Evolutionary conservation across 2,888 invertebrate genomes (phyloP), one percentile per base, ranked within the genome.

Genomic region (Peribatodes rhomboidaria): DNA sequence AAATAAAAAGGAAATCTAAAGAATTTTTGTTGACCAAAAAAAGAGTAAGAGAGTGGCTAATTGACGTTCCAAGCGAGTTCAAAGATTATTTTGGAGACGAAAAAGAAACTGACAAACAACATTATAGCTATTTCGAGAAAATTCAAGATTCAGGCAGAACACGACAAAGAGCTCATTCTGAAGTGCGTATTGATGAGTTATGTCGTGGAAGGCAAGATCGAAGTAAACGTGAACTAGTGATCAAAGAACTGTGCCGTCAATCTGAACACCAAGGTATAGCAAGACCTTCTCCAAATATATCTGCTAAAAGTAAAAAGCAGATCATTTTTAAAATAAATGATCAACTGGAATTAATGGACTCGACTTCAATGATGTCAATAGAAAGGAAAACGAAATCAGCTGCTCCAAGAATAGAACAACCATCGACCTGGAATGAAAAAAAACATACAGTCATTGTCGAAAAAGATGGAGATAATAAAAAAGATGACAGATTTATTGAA

Each of bases 1-100:
- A 58, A 68, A 49, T 68, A 65, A 74, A 76, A 82, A 76, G 47
- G 78, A 67, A 76, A 80, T 52, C 65, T 76, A 69, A 70, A 71
- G 68, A 81, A 75, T 72, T 62, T 68, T 3, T n/a, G 1, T 31
- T 55, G 9, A 63, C 62, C 2, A 77, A 74, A 67, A 57, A 76
- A 57, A 65, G 70, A 35, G 54, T 78, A 31, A 81, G 72, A 67
- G 52, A 52, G 37, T 80, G 80, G 79, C 46, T 81, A 37, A 56
- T 67, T 22, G 78, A 81, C 71, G 68, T 80, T 31, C 73, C 74
- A 61, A 20, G 68, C 11, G 49, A 77, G 44, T 54, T 81, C 2
- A 76, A 70, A 65, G 68, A 72, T 59, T 57, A 63, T 22, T 13
- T 62, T 9, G 33, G 11, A 33, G 39, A 63, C 33, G 63, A 72